phyloP scores from a whole-genome alignment of 2,888 invertebrate genomes.

The Xestia xanthographa region DNA sequence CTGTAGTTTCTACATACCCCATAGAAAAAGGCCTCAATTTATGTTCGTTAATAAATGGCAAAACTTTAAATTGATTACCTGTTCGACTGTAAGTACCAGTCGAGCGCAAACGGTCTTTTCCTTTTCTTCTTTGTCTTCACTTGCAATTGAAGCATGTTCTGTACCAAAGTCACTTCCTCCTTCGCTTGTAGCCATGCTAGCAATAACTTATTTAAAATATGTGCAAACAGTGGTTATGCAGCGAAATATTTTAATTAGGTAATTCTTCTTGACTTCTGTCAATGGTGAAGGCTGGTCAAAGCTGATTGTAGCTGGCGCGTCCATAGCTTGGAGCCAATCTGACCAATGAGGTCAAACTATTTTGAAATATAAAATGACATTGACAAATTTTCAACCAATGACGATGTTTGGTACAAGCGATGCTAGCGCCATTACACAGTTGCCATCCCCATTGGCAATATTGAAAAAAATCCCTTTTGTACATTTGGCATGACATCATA shows the following conservation, averaged over 20 bases:
- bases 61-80: constrained; percentile 66
- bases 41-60: not conserved
- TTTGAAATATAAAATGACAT: too few species aligned
- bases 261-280: constrained; percentile 2
- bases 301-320: too few species aligned
- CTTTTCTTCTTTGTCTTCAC: constrained; percentile 70
- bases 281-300: not conserved
- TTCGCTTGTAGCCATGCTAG: not conserved
- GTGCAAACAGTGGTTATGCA: not conserved
- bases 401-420: too few species aligned
- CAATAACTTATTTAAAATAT: too few species aligned
- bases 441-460: too few species aligned
- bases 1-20: not conserved
- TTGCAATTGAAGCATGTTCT: constrained; percentile 55
- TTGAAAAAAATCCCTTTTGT: not conserved
- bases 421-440: too few species aligned
- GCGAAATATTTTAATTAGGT: not conserved
- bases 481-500: not conserved
- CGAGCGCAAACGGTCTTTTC: constrained; percentile 80
- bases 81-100: constrained; percentile 78
- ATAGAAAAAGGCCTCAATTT: not conserved
- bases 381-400: too few species aligned
- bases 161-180: not conserved
- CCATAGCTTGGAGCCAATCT: too few species aligned
- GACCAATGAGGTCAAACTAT: too few species aligned